phyloP scores from a whole-genome alignment of 2,797 vertebrate genomes.

The Chelonia mydas region DNA sequence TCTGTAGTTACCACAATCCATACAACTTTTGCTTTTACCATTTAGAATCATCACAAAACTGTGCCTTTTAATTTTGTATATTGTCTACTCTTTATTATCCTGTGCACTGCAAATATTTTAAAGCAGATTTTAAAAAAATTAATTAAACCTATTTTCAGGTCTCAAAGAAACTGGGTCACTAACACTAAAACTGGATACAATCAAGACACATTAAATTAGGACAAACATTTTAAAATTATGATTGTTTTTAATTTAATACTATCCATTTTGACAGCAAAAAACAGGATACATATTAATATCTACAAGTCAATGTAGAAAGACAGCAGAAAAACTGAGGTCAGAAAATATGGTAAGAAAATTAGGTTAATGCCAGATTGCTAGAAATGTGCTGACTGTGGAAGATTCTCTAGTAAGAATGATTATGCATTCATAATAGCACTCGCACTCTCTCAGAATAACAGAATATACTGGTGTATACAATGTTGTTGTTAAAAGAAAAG shows the following conservation, averaged over 20 bases:
- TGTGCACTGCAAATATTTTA: not conserved
- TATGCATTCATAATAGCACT: not conserved
- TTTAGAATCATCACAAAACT: not conserved
- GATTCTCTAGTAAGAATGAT: not conserved
- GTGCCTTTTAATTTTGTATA: not conserved
- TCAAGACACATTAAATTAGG: not conserved
- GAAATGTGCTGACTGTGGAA: not conserved
- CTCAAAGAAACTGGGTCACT: not conserved
- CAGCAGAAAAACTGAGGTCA: not conserved
- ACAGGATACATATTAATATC: not conserved
- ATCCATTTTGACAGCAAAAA: not conserved
- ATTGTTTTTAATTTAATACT: not conserved
- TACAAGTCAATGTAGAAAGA: not conserved
- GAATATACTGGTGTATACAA: not conserved
- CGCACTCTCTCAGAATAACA: not conserved
- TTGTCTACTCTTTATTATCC: not conserved
- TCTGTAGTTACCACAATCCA: not conserved
- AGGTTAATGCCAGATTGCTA: not conserved
- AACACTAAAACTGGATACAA: not conserved
- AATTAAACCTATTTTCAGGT: not conserved
- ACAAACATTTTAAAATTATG: not conserved
- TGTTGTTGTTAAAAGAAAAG: not conserved
- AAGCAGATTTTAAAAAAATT: not conserved
- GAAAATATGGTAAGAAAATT: not conserved
- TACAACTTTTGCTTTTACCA: not conserved